Base-by-base conservation (phyloP, 2,888 invertebrate species). In the Leucozona laternaria region DNA sequence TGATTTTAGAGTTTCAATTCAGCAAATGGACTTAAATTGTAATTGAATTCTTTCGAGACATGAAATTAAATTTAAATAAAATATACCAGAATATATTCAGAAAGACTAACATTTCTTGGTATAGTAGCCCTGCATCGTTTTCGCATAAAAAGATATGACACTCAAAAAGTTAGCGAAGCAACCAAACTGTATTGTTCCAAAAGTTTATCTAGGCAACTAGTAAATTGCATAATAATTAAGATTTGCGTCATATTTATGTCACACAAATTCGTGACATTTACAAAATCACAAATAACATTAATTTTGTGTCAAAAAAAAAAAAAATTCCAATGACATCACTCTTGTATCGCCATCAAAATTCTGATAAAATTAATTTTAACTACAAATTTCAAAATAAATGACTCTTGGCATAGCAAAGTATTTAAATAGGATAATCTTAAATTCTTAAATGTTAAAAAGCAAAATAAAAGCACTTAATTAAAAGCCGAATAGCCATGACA, bases 401-500 rank as follows among this genome's bases (percentile, higher is more conserved):
- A 73, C 64, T 77, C 45, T 85, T 78, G 68, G 73, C 77, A 85
- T 48, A 45, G 72, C 11, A 60, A 20, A 58, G 58, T 34, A 37
- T 34, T 57, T 25, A n/a, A n/a, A 13, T 15, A n/a, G 3, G n/a
- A 64, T 60, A 62, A 20, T 58, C 17, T 57, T 71, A 76, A 57
- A 25, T 50, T 77, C 45, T 71, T 71, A 68, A 40, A 66, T 53
- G 57, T 77, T 66, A 58, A 60, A 57, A 57, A 43, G 57, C 55
- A 71, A 71, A 55, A 37, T 25, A 55, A 77, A 37, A 72, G 80
- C 72, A 77, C 40, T 78, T 78, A 60, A 79, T 62, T 79, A 66
- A 66, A 66, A 78, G 77, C 73, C 58, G 81, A 43, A 81, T 73
- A 86, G 81, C 82, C 77, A 86, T 78, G 73, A 64, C 50, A 75